Base-by-base conservation (phyloP, 2,888 invertebrate genomes). In the Lycaena phlaeas region DNA sequence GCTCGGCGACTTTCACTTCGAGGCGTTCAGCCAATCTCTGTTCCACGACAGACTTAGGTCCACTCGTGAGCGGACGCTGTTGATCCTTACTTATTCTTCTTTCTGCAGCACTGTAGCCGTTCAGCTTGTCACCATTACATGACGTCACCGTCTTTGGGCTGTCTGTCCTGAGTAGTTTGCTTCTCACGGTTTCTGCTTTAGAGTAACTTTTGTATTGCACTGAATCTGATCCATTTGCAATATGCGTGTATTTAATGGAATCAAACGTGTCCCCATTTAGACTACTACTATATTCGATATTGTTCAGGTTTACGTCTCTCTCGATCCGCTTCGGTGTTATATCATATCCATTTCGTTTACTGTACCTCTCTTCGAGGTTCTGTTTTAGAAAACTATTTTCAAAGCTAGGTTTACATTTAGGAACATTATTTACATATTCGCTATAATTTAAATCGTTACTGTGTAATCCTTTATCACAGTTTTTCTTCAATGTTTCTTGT, bases 401-500 rank as follows among this genome's bases (percentile, higher is more conserved):
- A 59, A 82, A 82, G 70, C 77, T 82, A 73, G 66, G 74, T 65
- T 82, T 84, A 71, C 74, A 76, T 73, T 81, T 84, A 81, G 84
- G 82, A 82, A 84, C 84, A 74, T 79, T 81, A 60, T 72, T 79
- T 61, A 77, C 64, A 64, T 79, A 82, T 60, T 84, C 77, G 65
- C 64, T 75, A 76, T 71, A 79, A 56, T 63, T 67, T 68, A 75
- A 62, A 58, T 82, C 78, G 65, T 77, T 78, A 69, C 61, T 74
- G 64, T 84, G 84, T 67, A 84, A 69, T 52, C 82, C 79, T 73
- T 81, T 79, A 71, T 84, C 85, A 81, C 85, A 84, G 81, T 79
- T 79, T 51, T 77, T 84, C 64, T 78, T 81, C 36, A 84, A 69
- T 52, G 85, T 78, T 55, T 84, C 84, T 57, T 82, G 72, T 58